A percentile compares a stretch with the other conserved stretches of the same genome.
Evolutionary conservation across 2,113 vertebrate species (phyloP).

Genomic region (Ailuropoda melanoleuca): DNA sequence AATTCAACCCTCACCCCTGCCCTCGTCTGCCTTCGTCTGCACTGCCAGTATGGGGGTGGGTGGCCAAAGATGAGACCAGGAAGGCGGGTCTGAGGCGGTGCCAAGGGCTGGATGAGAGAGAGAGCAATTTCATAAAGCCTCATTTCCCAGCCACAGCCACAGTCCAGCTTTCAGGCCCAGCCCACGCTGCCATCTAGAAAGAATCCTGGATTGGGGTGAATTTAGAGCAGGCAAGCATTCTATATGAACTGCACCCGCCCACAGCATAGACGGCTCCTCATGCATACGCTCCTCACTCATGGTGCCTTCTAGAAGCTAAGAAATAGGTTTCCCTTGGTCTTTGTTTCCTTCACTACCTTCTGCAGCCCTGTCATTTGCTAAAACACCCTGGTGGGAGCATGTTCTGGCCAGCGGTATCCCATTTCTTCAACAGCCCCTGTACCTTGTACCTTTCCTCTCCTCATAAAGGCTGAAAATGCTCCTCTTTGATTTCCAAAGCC

Average conservation of each 20-base stretch:
- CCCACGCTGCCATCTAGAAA: background rate
- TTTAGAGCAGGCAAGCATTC: background rate
- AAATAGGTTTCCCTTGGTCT: background rate
- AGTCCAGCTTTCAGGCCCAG: background rate
- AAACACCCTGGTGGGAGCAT: background rate
- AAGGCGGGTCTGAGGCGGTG: rapidly evolving
- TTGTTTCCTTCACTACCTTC: background rate
- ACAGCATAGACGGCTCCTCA: background rate
- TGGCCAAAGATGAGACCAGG: background rate
- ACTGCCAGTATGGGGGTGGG: background rate
- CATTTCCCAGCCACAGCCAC: background rate
- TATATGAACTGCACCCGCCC: rapidly evolving
- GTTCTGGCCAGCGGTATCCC: background rate
- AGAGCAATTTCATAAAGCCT: background rate
- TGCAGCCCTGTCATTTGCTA: background rate
- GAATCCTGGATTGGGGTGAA: too few species aligned
- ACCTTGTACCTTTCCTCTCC: background rate
- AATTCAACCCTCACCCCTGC: background rate
- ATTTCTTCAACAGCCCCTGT: background rate
- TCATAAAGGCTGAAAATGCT: background rate
- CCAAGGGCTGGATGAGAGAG: background rate
- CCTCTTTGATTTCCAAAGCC: constrained; percentile 8
- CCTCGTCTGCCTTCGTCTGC: background rate
- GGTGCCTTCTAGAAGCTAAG: background rate
- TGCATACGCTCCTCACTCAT: rapidly evolving